phyloP scores from a whole-genome alignment of 1,140 invertebrate species.

The Hyphantria cunea region DNA sequence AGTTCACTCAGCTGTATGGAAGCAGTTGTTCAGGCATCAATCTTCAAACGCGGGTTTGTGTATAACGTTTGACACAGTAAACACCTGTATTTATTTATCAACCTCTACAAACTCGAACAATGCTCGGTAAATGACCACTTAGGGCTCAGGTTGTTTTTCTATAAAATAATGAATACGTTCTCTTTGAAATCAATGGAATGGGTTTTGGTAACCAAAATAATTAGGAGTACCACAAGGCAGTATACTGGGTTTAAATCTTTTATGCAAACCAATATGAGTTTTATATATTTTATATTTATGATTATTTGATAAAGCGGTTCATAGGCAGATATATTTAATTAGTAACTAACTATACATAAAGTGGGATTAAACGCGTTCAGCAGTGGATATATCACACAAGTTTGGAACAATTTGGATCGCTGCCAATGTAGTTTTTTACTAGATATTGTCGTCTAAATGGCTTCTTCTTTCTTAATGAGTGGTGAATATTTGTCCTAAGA shows the following conservation, averaged over 20 bases:
- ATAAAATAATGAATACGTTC: conserved; percentile 5
- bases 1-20: neutral
- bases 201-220: conserved; percentile 14
- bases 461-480: conserved; percentile 19
- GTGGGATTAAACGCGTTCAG: conserved; percentile 17
- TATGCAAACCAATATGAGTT: neutral
- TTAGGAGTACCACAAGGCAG: conserved; percentile 1
- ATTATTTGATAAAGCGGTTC: conserved; percentile 16
- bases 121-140: conserved; percentile 5
- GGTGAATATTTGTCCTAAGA: conserved; percentile 11
- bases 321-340: conserved; percentile 24
- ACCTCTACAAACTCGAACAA: conserved; percentile 7
- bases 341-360: conserved; percentile 18
- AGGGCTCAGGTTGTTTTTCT: conserved; percentile 6
- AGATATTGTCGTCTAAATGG: conserved; percentile 22
- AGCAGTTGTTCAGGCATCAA: conserved; percentile 51
- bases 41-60: conserved; percentile 42
- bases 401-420: conserved; percentile 21
- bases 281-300: neutral
- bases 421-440: conserved; percentile 18
- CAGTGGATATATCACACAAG: conserved; percentile 23
- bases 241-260: neutral
- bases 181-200: conserved; percentile 6
- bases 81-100: conserved; percentile 49
- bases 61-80: conserved; percentile 48